phyloP scores from a whole-genome alignment of 2,113 vertebrate species.

The Chlamydotis undulata region DNA sequence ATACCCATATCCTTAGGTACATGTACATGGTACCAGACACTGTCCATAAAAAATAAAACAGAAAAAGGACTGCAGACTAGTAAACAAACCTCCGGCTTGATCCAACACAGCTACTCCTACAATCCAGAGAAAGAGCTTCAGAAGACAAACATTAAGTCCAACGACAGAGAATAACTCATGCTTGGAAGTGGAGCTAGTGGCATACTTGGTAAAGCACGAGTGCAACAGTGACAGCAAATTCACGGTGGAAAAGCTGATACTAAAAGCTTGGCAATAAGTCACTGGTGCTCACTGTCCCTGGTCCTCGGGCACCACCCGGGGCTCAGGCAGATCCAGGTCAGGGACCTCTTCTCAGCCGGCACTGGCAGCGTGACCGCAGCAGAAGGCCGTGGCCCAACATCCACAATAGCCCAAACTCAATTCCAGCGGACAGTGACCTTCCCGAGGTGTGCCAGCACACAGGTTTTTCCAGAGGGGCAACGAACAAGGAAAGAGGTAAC shows the following conservation, averaged over 20 bases:
- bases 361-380: background rate
- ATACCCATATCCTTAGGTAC: background rate
- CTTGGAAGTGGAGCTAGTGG: background rate
- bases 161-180: background rate
- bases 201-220: background rate
- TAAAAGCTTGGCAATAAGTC: background rate
- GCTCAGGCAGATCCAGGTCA: background rate
- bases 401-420: background rate
- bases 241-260: background rate
- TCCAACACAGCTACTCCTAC: background rate
- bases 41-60: background rate
- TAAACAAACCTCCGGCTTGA: background rate
- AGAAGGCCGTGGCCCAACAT: rapidly evolving
- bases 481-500: rapidly evolving
- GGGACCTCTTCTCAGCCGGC: background rate
- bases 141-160: background rate
- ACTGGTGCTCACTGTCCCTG: no score
- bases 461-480: background rate
- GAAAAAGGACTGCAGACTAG: background rate
- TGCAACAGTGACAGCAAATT: background rate
- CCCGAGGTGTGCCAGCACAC: background rate
- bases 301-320: no score
- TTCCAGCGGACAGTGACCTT: background rate
- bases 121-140: background rate
- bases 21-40: background rate